Conservation (phyloP, 1,140 invertebrate species). For the Venturia canescens region DNA sequence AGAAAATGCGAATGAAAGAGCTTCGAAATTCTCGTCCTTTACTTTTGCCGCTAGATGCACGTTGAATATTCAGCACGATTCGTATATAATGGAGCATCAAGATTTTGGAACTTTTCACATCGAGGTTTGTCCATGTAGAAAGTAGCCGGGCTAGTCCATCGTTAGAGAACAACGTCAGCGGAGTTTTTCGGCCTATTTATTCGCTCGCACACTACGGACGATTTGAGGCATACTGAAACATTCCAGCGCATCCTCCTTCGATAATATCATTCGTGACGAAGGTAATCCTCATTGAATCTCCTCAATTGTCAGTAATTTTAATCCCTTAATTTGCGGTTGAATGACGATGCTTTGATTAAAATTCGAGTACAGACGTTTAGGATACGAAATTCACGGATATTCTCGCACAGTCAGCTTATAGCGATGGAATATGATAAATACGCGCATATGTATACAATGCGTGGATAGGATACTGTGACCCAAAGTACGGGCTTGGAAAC, state of each 20-base stretch:
- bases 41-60: background rate
- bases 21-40: conserved; percentile 8
- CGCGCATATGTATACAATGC: too few species aligned
- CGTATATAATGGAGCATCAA: background rate
- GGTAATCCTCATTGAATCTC: too few species aligned
- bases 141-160: too few species aligned
- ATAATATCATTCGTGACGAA: too few species aligned
- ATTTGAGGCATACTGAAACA: too few species aligned
- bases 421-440: too few species aligned
- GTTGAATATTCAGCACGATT: background rate
- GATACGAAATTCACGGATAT: background rate
- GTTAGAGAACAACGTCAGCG: too few species aligned
- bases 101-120: background rate
- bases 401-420: too few species aligned
- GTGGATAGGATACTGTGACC: too few species aligned
- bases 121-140: background rate
- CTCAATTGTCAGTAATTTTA: background rate
- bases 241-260: too few species aligned
- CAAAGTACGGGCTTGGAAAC: conserved; percentile 22
- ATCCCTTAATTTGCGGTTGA: conserved; percentile 11
- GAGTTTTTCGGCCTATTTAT: too few species aligned
- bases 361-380: background rate
- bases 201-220: too few species aligned
- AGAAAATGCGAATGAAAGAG: background rate
- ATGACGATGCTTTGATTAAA: background rate